Conservation (phyloP, 2,113 vertebrate species). For the Thinocorus orbignyianus region DNA sequence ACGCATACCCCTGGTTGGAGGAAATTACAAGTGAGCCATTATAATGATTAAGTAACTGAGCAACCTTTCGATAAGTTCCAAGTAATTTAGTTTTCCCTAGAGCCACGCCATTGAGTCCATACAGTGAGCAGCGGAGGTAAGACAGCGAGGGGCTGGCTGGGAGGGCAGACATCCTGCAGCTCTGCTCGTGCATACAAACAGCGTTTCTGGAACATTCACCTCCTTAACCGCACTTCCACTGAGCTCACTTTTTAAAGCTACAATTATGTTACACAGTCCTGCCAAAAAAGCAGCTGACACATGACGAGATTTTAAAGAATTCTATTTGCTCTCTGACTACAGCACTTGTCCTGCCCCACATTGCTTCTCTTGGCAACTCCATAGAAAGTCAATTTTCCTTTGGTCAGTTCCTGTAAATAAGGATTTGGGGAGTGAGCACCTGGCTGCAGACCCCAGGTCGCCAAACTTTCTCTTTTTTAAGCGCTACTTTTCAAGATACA, state of each 20-base stretch:
- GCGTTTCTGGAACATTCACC: not conserved
- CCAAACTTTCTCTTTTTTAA: not conserved
- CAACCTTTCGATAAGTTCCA: constrained; percentile 21
- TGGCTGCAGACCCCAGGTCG: not conserved
- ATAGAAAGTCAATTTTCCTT: not conserved
- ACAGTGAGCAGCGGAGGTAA: not conserved
- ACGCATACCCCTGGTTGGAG: not conserved
- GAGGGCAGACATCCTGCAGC: not conserved
- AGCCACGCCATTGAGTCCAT: not conserved
- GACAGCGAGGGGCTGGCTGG: not conserved
- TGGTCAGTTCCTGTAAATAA: not conserved
- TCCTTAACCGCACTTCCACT: not conserved
- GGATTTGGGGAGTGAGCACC: not conserved
- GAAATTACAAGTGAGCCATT: not conserved
- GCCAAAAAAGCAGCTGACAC: not conserved
- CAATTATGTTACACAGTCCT: not conserved
- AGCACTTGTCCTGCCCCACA: not conserved
- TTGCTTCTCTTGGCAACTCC: not conserved
- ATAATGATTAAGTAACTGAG: not conserved
- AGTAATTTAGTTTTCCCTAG: constrained; percentile 26
- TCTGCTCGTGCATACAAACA: not conserved
- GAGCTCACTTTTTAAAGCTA: not conserved
- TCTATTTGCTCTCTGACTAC: not conserved
- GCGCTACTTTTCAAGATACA: not conserved
- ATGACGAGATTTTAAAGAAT: not conserved